Conservation (phyloP, 2,113 vertebrate genomes). For the Daboia siamensis region DNA sequence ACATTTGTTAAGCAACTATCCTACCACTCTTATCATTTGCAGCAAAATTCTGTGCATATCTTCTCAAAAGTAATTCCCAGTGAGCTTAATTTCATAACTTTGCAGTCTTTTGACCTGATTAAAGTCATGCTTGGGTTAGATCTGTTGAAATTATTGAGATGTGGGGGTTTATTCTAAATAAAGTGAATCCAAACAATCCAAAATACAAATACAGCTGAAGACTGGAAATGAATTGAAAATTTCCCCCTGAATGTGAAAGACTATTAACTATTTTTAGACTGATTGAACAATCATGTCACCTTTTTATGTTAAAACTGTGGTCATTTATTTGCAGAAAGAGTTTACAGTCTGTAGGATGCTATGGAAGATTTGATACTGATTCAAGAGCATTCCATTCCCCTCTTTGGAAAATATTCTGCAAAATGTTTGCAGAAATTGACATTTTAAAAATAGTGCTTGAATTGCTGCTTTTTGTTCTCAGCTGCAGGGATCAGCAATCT, state of each 20-base stretch:
- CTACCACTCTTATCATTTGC: not conserved
- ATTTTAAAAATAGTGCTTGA: constrained; percentile 26
- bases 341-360: not conserved
- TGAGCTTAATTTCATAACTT: not conserved
- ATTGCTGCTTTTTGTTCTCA: constrained; percentile 26
- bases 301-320: not conserved
- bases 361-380: not conserved
- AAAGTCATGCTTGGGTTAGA: not conserved
- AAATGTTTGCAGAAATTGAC: not conserved
- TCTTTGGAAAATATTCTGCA: not conserved
- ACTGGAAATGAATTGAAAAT: not conserved
- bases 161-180: not conserved
- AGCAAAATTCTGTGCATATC: not conserved
- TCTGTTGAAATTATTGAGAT: not conserved
- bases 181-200: not conserved
- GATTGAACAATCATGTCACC: not conserved
- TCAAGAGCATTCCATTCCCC: not conserved
- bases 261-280: not conserved
- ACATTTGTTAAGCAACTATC: not conserved
- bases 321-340: not conserved
- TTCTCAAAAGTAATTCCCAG: not conserved
- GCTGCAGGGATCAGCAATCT: constrained; percentile 31
- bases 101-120: not conserved
- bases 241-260: not conserved
- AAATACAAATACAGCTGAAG: not conserved